These are phyloP conservation scores for Seriola dumerili DNA, from an alignment of 2,113 vertebrate species.

Conservation along the genomic window DNA sequence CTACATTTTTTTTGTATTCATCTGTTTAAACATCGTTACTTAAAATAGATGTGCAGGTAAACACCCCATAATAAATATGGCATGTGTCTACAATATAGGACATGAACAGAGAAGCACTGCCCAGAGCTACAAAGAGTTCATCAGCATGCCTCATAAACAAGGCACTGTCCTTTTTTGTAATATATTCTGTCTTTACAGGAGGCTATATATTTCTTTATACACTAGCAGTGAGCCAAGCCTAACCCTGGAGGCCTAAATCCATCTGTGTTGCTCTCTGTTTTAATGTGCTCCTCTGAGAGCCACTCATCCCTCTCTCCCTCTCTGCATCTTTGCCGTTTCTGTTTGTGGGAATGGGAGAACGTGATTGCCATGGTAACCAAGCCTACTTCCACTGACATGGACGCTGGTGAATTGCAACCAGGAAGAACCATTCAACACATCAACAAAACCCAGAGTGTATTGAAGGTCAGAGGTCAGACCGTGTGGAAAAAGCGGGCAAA, in stretches of 20 bases:
- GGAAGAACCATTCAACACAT: conserved; percentile 34
- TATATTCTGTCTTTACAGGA: conserved; percentile 57
- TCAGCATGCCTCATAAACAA: conserved; percentile 62
- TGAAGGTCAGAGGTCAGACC: conserved; percentile 43
- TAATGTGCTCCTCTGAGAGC: conserved; percentile 78
- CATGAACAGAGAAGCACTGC: neutral
- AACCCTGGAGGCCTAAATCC: conserved; percentile 71
- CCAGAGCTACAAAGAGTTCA: conserved; percentile 34
- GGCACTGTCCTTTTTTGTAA: conserved; percentile 36
- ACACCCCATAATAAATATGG: neutral
- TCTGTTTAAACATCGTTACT: neutral
- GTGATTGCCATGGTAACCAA: conserved; percentile 71
- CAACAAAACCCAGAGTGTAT: conserved; percentile 13
- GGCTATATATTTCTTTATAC: conserved; percentile 67
- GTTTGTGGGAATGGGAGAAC: conserved; percentile 50
- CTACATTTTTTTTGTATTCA: neutral
- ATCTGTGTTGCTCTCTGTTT: conserved; percentile 70
- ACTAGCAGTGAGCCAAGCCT: conserved; percentile 59
- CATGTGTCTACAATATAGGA: conserved; percentile 11
- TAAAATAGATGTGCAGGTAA: conserved; percentile 3
- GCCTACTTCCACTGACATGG: conserved; percentile 30
- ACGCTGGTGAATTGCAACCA: conserved; percentile 36
- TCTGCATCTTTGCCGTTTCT: conserved; percentile 50
- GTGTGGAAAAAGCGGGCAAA: neutral
- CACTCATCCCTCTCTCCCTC: conserved; percentile 54